Conservation (phyloP, 2,888 invertebrate genomes). For the Ctena decussata region DNA sequence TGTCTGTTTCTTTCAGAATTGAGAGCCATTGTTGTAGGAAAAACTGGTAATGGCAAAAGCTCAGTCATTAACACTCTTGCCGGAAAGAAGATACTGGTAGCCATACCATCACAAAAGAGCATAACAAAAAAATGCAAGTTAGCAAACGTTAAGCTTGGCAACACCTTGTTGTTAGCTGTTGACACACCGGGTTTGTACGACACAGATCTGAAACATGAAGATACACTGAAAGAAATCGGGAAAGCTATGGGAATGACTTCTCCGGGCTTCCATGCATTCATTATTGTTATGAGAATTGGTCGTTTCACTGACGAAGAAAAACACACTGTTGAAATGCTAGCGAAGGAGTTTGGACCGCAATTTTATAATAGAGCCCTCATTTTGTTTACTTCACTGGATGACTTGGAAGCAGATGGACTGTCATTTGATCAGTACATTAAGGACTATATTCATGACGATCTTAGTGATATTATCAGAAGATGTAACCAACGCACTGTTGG, state of each 20-base stretch:
- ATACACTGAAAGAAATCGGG: background rate
- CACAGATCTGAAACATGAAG: background rate
- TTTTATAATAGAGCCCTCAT: background rate
- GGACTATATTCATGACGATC: background rate
- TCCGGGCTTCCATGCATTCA: background rate
- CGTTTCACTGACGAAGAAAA: background rate
- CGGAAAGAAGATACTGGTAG: background rate
- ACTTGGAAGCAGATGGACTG: background rate
- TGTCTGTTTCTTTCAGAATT: background rate
- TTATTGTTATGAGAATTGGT: background rate
- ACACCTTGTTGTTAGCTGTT: background rate
- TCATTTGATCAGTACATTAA: background rate
- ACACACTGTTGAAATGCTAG: background rate
- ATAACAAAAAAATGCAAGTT: background rate
- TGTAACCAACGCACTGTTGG: background rate
- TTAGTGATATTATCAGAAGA: background rate
- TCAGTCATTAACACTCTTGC: constrained; percentile 13
- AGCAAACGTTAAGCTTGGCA: too few relatives aligned
- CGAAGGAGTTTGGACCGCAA: background rate
- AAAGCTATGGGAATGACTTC: background rate
- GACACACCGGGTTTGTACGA: background rate
- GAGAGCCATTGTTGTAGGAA: constrained; percentile 16
- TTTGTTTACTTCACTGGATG: background rate
- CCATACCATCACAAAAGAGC: background rate
- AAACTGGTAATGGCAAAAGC: constrained; percentile 17